Evolutionary conservation across 2,888 invertebrate genomes (phyloP).

Genomic region (Plagodis pulveraria): DNA sequence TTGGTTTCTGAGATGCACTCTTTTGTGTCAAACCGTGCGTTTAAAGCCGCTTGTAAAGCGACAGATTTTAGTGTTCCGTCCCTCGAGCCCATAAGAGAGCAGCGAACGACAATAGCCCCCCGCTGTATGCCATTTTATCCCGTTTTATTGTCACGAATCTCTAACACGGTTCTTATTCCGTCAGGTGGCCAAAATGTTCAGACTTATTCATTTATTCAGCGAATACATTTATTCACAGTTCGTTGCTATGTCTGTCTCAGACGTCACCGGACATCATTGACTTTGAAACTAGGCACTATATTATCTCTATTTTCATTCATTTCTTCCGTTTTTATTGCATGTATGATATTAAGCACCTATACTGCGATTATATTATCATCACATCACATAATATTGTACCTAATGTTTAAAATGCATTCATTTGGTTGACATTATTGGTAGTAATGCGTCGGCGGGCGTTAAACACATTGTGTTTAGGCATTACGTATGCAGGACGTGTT

Average conservation of each 20-base stretch:
- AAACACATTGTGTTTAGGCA: constrained; percentile 56
- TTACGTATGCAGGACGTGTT: constrained; percentile 70
- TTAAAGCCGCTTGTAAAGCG: constrained; percentile 76
- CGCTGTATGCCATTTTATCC: constrained; percentile 74
- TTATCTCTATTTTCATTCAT: constrained; percentile 37
- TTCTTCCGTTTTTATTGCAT: constrained; percentile 43
- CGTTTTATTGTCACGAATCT: constrained; percentile 69
- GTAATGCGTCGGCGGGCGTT: constrained; percentile 59
- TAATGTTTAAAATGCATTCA: constrained; percentile 50
- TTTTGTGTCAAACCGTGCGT: constrained; percentile 82
- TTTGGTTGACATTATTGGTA: constrained; percentile 66
- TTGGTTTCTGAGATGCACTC: constrained; percentile 80
- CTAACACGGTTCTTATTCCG: constrained; percentile 57
- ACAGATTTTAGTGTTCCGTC: constrained; percentile 55
- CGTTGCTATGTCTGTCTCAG: constrained; percentile 46
- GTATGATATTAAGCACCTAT: constrained; percentile 38
- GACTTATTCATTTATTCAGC: constrained; percentile 64
- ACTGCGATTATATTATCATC: constrained; percentile 45
- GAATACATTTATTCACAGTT: constrained; percentile 52
- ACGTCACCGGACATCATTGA: constrained; percentile 39
- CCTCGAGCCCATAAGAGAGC: constrained; percentile 68
- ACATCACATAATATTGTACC: constrained; percentile 27
- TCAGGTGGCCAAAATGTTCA: constrained; percentile 72
- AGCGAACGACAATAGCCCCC: constrained; percentile 73
- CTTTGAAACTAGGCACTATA: constrained; percentile 27